phyloP scores from a whole-genome alignment of 1,140 invertebrate genomes.

The Telenomus remus region DNA sequence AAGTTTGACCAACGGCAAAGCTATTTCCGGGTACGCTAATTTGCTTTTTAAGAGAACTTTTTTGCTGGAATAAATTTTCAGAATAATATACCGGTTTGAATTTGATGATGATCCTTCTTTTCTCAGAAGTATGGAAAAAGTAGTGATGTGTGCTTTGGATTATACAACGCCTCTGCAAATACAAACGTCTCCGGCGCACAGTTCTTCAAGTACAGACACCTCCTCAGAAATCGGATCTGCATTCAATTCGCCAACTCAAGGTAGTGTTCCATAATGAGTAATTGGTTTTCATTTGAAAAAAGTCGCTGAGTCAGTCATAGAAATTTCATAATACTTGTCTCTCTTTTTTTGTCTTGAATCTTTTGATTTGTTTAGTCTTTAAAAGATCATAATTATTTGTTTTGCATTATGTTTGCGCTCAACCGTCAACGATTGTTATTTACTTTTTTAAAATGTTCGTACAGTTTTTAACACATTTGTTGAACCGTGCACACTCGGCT shows the following conservation, averaged over 20 bases:
- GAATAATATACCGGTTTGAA: too few species aligned
- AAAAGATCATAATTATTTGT: background rate
- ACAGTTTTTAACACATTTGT: constrained; percentile 50
- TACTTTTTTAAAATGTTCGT: background rate
- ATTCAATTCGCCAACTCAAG: constrained; percentile 83
- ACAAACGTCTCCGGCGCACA: constrained; percentile 81
- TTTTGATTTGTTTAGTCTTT: too few species aligned
- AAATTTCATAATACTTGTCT: constrained; percentile 19
- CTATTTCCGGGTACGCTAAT: constrained; percentile 64
- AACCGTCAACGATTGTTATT: background rate
- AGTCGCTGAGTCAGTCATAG: constrained; percentile 3
- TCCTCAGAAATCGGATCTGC: constrained; percentile 85
- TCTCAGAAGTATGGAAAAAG: constrained; percentile 70
- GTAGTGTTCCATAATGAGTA: constrained; percentile 56
- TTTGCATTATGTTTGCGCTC: background rate
- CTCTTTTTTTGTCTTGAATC: too few species aligned
- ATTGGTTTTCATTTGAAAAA: constrained; percentile 30
- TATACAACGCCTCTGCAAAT: constrained; percentile 84
- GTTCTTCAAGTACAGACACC: constrained; percentile 84
- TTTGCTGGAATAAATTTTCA: too few species aligned
- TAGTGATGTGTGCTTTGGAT: constrained; percentile 78
- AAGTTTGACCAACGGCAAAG: constrained; percentile 62
- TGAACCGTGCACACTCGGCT: constrained; percentile 62
- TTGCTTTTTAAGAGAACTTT: background rate
- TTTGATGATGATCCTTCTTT: constrained; percentile 4